These are phyloP conservation scores for Heteromormyrus szaboi DNA, from an alignment of 2,797 vertebrate species.

Conservation along the genomic window DNA sequence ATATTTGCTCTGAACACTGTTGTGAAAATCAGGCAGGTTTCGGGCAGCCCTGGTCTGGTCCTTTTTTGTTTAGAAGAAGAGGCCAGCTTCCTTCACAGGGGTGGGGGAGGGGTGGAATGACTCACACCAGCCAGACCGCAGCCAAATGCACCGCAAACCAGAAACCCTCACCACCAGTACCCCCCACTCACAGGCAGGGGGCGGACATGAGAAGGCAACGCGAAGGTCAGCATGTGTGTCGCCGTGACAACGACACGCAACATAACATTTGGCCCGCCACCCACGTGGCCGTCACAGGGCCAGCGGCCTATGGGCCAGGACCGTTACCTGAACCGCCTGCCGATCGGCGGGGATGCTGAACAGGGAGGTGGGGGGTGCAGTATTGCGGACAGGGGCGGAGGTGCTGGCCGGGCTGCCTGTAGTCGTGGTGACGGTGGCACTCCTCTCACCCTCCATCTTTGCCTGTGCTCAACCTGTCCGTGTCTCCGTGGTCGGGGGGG, in stretches of 20 bases:
- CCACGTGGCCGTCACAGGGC: not conserved
- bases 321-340: slow-evolving; percentile 80
- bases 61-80: not conserved
- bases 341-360: slow-evolving; percentile 74
- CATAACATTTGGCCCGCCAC: not conserved
- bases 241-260: not conserved
- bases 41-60: not conserved
- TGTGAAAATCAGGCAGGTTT: not conserved
- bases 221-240: not conserved
- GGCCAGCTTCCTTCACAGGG: not conserved
- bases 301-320: not conserved
- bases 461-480: slow-evolving; percentile 46
- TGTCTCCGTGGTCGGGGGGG: slow-evolving; percentile 31
- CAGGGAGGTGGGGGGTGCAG: slow-evolving; percentile 69
- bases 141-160: not conserved
- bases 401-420: slow-evolving; percentile 49
- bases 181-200: not conserved
- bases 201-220: not conserved
- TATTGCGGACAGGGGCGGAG: slow-evolving; percentile 59
- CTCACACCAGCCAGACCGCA: not conserved
- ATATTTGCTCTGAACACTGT: not conserved
- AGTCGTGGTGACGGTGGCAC: slow-evolving; percentile 44
- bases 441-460: slow-evolving; percentile 68
- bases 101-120: not conserved
- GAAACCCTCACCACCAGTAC: not conserved